Percentiles rank a stretch among this genome's conserved stretches.
phyloP scores from a whole-genome alignment of 2,888 invertebrate species.

The Spilarctia lutea region DNA sequence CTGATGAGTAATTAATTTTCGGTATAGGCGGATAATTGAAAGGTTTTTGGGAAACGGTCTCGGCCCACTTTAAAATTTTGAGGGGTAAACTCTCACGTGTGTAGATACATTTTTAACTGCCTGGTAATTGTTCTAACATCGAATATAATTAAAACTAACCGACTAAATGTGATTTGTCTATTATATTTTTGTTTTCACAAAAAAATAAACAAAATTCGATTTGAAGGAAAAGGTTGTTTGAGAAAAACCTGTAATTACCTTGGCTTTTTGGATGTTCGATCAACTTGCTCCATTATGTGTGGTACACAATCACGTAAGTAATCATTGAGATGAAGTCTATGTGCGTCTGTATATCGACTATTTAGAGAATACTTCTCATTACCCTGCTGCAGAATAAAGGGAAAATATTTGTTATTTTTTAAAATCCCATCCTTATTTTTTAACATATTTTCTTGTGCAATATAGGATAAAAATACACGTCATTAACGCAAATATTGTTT shows the following conservation, averaged over 20 bases:
- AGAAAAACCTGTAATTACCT: not conserved
- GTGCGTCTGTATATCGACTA: no score
- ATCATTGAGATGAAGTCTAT: not conserved
- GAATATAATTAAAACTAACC: no score
- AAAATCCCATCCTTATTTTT: not conserved
- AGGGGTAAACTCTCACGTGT: not conserved
- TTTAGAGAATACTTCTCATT: not conserved
- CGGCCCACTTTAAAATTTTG: not conserved
- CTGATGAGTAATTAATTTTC: conserved; percentile 13
- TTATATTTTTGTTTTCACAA: not conserved
- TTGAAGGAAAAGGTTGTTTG: not conserved
- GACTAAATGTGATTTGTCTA: not conserved
- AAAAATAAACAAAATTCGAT: not conserved
- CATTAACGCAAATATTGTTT: no score
- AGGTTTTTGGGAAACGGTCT: not conserved
- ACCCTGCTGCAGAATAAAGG: not conserved
- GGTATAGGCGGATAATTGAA: not conserved
- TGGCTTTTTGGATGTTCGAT: not conserved
- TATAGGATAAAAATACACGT: no score
- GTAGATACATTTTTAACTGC: not conserved
- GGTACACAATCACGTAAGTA: not conserved
- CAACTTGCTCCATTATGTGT: not conserved
- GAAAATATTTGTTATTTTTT: not conserved
- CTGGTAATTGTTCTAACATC: not conserved
- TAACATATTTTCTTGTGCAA: no score